Conservation (phyloP, 2,113 vertebrate species). For the Otocyon megalotis region DNA sequence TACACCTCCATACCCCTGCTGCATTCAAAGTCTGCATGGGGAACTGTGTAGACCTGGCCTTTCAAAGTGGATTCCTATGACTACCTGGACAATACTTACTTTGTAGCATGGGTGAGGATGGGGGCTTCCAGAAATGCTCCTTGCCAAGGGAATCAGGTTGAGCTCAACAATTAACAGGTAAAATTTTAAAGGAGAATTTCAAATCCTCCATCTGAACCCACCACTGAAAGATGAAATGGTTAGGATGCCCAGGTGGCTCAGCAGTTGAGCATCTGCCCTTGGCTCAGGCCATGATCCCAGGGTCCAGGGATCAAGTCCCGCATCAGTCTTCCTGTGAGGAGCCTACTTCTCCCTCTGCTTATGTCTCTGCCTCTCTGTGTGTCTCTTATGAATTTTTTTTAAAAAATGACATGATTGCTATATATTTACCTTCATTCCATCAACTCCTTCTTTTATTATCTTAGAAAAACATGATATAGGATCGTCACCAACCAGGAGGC, state of each 20-base stretch:
- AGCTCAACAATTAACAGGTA: neutral
- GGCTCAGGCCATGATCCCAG: no score
- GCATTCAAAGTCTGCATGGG: neutral
- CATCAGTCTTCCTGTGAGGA: no score
- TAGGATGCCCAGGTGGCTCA: no score
- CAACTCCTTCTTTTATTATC: neutral
- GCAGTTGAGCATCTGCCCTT: no score
- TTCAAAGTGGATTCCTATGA: neutral
- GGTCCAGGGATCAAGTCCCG: no score
- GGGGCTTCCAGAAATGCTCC: neutral
- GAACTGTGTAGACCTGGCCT: neutral
- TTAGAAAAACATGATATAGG: neutral
- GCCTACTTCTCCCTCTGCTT: no score
- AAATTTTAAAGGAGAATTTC: neutral
- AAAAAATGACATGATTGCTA: neutral
- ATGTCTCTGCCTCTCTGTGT: no score
- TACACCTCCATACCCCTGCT: neutral
- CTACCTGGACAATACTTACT: neutral
- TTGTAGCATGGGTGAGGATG: neutral
- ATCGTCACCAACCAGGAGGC: neutral
- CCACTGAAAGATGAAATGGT: neutral
- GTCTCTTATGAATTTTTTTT: no score
- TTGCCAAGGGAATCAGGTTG: neutral
- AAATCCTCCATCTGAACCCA: neutral
- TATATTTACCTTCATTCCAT: neutral